These are phyloP conservation scores for Lithobates sylvaticus DNA, from an alignment of 2,797 vertebrate genomes.

Conservation along the genomic window DNA sequence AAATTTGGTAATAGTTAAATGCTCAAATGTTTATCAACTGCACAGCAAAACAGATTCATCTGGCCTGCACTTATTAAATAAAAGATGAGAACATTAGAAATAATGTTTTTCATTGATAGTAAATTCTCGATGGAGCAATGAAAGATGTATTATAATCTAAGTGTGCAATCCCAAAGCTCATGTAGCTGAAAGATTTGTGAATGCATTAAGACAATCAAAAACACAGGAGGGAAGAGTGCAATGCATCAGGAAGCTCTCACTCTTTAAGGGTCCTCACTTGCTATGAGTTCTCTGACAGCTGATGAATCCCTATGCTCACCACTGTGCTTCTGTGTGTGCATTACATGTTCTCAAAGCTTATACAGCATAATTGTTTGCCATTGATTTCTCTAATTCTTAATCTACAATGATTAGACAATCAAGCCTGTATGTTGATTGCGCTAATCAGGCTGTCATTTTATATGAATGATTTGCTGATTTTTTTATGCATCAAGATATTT, in stretches of 20 bases:
- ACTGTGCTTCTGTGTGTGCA: slow-evolving; percentile 20
- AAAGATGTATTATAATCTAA: slow-evolving; percentile 61
- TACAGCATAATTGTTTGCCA: slow-evolving; percentile 31
- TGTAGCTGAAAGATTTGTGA: slow-evolving; percentile 59
- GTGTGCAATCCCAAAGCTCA: slow-evolving; percentile 55
- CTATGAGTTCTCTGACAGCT: slow-evolving; percentile 51
- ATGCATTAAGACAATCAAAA: slow-evolving; percentile 59
- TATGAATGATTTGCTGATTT: slow-evolving; percentile 8
- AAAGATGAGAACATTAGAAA: slow-evolving; percentile 61
- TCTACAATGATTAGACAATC: slow-evolving; percentile 43
- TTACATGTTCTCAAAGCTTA: slow-evolving; percentile 31
- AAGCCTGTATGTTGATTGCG: slow-evolving; percentile 1
- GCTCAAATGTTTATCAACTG: slow-evolving; percentile 42
- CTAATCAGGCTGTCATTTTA: slow-evolving; percentile 29
- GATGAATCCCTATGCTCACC: slow-evolving; percentile 45
- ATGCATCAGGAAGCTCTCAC: slow-evolving; percentile 52
- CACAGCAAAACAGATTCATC: slow-evolving; percentile 35
- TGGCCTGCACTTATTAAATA: slow-evolving; percentile 56
- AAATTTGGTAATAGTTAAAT: slow-evolving; percentile 8
- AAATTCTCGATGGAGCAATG: slow-evolving; percentile 58
- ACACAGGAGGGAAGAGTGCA: slow-evolving; percentile 45
- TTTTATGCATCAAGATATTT: background rate
- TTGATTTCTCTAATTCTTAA: slow-evolving; percentile 35
- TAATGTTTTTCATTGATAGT: slow-evolving; percentile 60
- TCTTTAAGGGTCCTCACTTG: slow-evolving; percentile 47